Evolutionary conservation across 1,140 invertebrate species (phyloP).

Genomic region (Heterodera carotae): DNA sequence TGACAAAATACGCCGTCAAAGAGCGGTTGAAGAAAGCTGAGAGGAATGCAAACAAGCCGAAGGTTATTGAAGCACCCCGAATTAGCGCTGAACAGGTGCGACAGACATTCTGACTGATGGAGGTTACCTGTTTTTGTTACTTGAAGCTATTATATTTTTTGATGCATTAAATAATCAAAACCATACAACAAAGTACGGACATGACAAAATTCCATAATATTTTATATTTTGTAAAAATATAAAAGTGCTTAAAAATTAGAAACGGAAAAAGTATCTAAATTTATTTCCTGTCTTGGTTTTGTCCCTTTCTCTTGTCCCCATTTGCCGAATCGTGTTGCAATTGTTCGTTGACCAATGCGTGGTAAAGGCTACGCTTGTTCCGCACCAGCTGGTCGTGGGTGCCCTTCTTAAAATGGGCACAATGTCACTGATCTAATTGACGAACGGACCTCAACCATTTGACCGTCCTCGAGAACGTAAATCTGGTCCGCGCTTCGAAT

Average conservation of each 20-base stretch:
- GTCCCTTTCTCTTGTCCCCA: not conserved
- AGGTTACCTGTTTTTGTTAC: too few species aligned
- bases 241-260: not conserved
- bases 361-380: conserved; percentile 23
- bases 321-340: not conserved
- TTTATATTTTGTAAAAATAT: too few species aligned
- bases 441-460: conserved; percentile 34
- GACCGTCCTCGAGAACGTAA: conserved; percentile 41
- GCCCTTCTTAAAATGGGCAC: conserved; percentile 43
- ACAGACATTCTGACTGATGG: not conserved
- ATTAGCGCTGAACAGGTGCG: not conserved
- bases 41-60: not conserved
- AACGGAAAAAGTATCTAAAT: not conserved
- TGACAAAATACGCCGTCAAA: not conserved
- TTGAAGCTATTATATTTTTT: too few species aligned
- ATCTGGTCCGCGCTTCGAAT: conserved; percentile 73
- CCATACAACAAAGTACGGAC: too few species aligned
- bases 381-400: conserved; percentile 47
- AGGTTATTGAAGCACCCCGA: not conserved
- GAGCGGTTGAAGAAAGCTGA: not conserved
- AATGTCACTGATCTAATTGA: too few species aligned
- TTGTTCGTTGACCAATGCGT: conserved; percentile 18
- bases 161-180: too few species aligned
- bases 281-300: not conserved
- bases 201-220: too few species aligned